Percentiles rank a stretch among this genome's conserved stretches.
Evolutionary conservation across 2,113 vertebrate genomes (phyloP).

Genomic region (Brachyistius frenatus): DNA sequence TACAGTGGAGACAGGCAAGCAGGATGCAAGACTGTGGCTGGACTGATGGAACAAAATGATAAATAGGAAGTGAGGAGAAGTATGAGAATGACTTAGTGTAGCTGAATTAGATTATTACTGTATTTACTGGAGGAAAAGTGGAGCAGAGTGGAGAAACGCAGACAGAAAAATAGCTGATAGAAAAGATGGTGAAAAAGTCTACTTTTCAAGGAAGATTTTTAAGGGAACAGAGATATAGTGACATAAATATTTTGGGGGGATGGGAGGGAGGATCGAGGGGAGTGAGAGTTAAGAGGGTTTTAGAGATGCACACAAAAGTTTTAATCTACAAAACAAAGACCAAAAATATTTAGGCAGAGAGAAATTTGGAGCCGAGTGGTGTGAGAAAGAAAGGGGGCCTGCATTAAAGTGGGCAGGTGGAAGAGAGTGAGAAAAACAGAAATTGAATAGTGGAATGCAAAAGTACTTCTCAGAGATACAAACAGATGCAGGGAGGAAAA

Average conservation of each 20-base stretch:
- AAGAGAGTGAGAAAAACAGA: constrained; percentile 56
- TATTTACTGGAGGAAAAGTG: constrained; percentile 31
- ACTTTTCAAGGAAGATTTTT: constrained; percentile 7
- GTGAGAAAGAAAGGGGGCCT: constrained; percentile 57
- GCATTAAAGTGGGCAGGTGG: constrained; percentile 70
- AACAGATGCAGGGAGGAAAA: constrained; percentile 49
- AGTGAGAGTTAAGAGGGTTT: constrained; percentile 2
- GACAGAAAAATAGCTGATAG: not conserved
- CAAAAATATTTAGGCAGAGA: constrained; percentile 31
- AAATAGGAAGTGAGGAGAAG: constrained; percentile 29
- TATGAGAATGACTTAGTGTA: constrained; percentile 24
- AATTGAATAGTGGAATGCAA: constrained; percentile 69
- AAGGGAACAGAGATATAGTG: not conserved
- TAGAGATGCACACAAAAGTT: constrained; percentile 35
- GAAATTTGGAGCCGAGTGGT: constrained; percentile 51
- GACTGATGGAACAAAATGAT: constrained; percentile 38
- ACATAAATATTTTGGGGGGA: no score
- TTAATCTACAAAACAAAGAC: constrained; percentile 55
- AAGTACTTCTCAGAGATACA: constrained; percentile 67
- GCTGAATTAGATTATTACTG: constrained; percentile 41
- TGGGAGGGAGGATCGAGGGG: not conserved
- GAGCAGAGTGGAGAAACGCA: constrained; percentile 10
- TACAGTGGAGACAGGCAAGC: constrained; percentile 17
- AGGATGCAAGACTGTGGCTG: not conserved
- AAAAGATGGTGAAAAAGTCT: constrained; percentile 25